These are phyloP conservation scores for Petromus typicus DNA, from an alignment of 2,113 vertebrate species.

Conservation along the genomic window DNA sequence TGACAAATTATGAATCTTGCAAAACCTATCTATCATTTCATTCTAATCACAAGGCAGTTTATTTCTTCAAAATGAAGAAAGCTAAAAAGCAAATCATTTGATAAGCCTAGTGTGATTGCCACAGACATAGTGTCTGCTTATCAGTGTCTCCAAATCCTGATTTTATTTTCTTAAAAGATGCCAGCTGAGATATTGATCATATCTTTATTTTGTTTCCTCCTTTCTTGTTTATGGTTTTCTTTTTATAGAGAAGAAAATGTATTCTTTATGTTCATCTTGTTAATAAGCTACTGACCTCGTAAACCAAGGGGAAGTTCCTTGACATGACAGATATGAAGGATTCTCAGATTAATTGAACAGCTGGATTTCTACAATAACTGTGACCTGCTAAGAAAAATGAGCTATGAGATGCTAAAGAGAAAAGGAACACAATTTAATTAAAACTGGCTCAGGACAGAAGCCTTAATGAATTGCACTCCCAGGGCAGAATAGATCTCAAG, in stretches of 20 bases:
- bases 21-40: neutral
- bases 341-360: constrained; percentile 23
- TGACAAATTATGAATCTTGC: neutral
- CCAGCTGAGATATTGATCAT: neutral
- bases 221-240: neutral
- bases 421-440: constrained; percentile 74
- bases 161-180: constrained; percentile 58
- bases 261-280: constrained; percentile 35
- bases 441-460: constrained; percentile 72
- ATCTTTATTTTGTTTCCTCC: neutral
- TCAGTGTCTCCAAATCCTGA: neutral
- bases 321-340: neutral
- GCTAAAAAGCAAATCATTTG: neutral
- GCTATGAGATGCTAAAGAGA: neutral
- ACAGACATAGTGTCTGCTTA: neutral
- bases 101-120: neutral
- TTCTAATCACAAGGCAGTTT: constrained; percentile 12
- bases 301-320: constrained; percentile 13
- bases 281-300: constrained; percentile 42
- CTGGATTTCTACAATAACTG: constrained; percentile 39
- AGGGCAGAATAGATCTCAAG: neutral
- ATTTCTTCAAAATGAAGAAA: constrained; percentile 42
- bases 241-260: neutral
- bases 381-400: constrained; percentile 57
- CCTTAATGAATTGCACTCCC: constrained; percentile 71